Base-by-base conservation (phyloP, 2,113 vertebrate species). In the Hippocampus mohnikei region DNA sequence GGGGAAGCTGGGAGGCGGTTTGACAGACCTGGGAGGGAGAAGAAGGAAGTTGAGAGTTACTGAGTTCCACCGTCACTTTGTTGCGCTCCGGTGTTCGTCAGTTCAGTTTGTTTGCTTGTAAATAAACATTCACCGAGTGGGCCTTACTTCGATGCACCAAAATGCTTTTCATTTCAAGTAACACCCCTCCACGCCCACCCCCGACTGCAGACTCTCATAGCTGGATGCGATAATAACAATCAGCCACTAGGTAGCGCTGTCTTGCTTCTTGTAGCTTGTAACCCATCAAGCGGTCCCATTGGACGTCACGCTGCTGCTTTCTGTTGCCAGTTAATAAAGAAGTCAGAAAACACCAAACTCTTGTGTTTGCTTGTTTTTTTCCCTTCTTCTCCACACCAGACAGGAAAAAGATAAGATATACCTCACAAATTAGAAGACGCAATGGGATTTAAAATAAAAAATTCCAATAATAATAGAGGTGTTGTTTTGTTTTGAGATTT, bases 321-420 rank as follows among this genome's bases (percentile, higher is more conserved):
- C 75, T 75, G 69, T 72, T 71, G 70, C 77, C 74, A 82, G 68
- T 79, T 52, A 92, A 90, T 90, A 90, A 91, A 90, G 42, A 80
- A 79, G 63, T 53, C 50, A 73, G n/a, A 81, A 78, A 81, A 71
- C 0, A 25, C 37, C n/a, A 8, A 64, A 64, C n/a, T 44, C n/a
- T 65, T 15, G 12, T 13, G 5, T 42, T 65, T 44, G 5, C 20
- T 9, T 10, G 44, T 42, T 64, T 44, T n/a, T 11, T 10, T 11
- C 6, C 8, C 2, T 1, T 8, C 6, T 23, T 18, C 27, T 15
- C 33, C 27, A 60, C 58, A 60, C 13, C 15, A 2, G 25, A 59
- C 25, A 56, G 9, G 53, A 58, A 27, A 41, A 13, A n/a, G 23
- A 58, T 27, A 5, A 27, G 52, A 8, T 55, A 8, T 11, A 55